Evolutionary conservation across 2,113 vertebrate species (phyloP), one percentile per base, ranked within the genome.

Genomic region (Pachyramphus minor): DNA sequence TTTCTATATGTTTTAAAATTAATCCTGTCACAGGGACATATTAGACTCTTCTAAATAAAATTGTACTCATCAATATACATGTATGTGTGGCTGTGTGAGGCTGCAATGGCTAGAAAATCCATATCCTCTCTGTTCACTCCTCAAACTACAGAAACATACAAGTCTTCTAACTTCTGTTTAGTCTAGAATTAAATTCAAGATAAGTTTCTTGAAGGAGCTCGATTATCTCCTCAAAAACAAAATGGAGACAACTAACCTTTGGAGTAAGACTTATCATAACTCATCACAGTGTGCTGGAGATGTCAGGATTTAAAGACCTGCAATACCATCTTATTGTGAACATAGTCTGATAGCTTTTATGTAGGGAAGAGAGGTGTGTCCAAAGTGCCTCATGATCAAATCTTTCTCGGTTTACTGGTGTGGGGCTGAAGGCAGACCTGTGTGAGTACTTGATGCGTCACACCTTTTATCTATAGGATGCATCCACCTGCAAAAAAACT

Each of bases 1-100:
- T n/a, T 83, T 58, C 15, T 63, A 1, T 82, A 12, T 21, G 2
- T 56, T 69, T 80, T 80, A 73, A 53, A 69, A 69, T 52, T 1
- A 64, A 44, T 91, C 22, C 30, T 85, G 22, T 80, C 18, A 52
- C 9, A 60, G 23, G 9, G 45, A 49, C 12, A 3, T 67, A 42
- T 27, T 27, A 55, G 72, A 64, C 35, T 83, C 16, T 20, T 24
- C 22, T 37, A 79, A 67, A 20, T 79, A 45, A 45, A 72, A 83
- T 37, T 71, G 2, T 20, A 17, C 14, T 52, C 0, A 0, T 69
- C 30, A 12, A 21, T 84, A n/a, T 24, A 7, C 42, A 37, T n/a
- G 6, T 53, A 8, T 42, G 5, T 42, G 33, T 63, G 39, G 35
- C 30, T 60, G 14, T 55, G 76, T 0, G 0, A 68, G 53, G 76